A percentile compares a stretch with the other conserved stretches of the same genome.
Evolutionary conservation across 1,140 invertebrate species (phyloP).

Genomic region (Acromyrmex charruanus): DNA sequence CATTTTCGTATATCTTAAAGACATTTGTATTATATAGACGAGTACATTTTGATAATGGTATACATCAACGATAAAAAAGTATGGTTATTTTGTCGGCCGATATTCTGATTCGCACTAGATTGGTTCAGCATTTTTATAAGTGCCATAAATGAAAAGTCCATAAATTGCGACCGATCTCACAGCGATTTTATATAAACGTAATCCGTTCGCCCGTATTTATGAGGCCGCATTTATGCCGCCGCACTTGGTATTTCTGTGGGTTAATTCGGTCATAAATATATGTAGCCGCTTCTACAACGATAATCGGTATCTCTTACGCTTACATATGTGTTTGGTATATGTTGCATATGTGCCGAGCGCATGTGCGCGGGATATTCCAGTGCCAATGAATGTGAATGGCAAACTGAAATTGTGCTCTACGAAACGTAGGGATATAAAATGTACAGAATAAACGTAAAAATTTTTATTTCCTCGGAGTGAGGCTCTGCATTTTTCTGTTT

Average conservation of each 20-base stretch:
- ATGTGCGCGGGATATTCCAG: constrained; percentile 15
- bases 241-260: constrained; percentile 68
- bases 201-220: constrained; percentile 62
- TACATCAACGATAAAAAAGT: not conserved
- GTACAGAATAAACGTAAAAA: not conserved
- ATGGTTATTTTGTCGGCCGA: not conserved
- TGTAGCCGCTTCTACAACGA: constrained; percentile 61
- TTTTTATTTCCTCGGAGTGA: constrained; percentile 1
- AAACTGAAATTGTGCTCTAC: not conserved
- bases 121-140: constrained; percentile 43
- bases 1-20: not conserved
- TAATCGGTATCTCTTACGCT: constrained; percentile 51
- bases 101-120: not conserved
- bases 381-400: constrained; percentile 25
- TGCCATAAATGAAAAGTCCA: constrained; percentile 42
- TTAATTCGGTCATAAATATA: constrained; percentile 75
- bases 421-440: constrained; percentile 12
- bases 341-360: constrained; percentile 10
- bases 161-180: constrained; percentile 57
- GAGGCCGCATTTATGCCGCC: constrained; percentile 44
- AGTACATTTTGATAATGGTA: not conserved
- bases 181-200: constrained; percentile 65
- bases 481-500: not conserved
- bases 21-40: not conserved
- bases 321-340: not conserved